These are phyloP conservation scores for Palythoa heliodiscus DNA, from an alignment of 92 coral and sea anemone genomes.

Conservation along the genomic window DNA sequence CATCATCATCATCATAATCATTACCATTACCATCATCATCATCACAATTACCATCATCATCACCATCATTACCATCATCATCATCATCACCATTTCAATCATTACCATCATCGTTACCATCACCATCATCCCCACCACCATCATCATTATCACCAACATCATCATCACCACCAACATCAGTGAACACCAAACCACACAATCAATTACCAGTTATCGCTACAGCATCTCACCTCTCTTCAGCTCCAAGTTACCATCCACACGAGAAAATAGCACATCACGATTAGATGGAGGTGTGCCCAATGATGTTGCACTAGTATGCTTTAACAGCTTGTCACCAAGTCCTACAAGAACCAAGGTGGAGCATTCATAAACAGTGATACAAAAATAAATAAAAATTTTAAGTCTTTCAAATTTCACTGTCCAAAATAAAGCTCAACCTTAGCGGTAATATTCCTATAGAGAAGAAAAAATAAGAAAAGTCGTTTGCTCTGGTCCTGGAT, in stretches of 20 bases:
- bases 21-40: too few relatives aligned
- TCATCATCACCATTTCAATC: too few relatives aligned
- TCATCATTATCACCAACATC: too few relatives aligned
- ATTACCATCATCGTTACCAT: too few relatives aligned
- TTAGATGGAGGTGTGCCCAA: neutral
- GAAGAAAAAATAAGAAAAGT: neutral
- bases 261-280: neutral
- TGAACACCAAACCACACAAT: too few relatives aligned
- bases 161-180: too few relatives aligned
- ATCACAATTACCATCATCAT: too few relatives aligned
- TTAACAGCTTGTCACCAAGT: neutral
- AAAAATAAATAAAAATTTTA: neutral
- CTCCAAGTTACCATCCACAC: neutral
- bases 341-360: neutral
- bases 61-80: too few relatives aligned
- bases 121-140: too few relatives aligned
- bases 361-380: neutral
- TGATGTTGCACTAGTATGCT: conserved; percentile 3
- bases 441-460: neutral
- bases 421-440: neutral
- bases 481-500: neutral
- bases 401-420: neutral
- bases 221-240: conserved; percentile 20
- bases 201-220: neutral
- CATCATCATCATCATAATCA: too few relatives aligned